Evolutionary conservation across 2,888 invertebrate genomes (phyloP), one percentile per base, ranked within the genome.

Genomic region (Andrena fulva): DNA sequence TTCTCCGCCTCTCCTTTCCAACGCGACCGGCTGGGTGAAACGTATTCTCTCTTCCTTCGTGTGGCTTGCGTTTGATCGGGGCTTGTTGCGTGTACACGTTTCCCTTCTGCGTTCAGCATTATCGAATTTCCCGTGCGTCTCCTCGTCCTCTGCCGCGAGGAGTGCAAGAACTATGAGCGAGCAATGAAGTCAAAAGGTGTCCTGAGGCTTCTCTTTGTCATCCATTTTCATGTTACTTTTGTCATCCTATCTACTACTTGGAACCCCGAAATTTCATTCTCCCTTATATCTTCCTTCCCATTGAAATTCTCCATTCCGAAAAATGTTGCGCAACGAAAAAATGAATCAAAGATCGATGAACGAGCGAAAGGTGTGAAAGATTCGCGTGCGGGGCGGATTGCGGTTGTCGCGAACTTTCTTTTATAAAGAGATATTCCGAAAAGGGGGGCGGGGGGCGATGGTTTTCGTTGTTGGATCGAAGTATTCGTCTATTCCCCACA

Each of bases 361-460:
- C 73, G 76, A 85, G 82, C 68, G 82, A 89, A 89, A 89, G 80
- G 81, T 88, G 73, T 82, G 86, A 87, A 29, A 80, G 82, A 83
- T 85, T 81, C 66, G 54, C 75, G 71, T 82, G 88, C 87, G 85
- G 77, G 75, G 76, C 78, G 82, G 83, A 71, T 76, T 75, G 50
- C 50, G 75, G 77, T 68, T 56, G 8, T 80, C 59, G 78, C 85
- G 74, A 69, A 78, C 35, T 59, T 67, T 73, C 84, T 42, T 68
- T 68, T 35, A 80, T 73, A 89, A 90, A 90, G 89, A 88, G 89
- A 88, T 88, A 88, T 85, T 86, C 80, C 87, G 77, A 87, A 90
- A 89, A 85, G 84, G 86, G 88, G 85, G 80, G 80, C 29, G 68
- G 80, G 87, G 82, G 87, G 88, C 84, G 89, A 85, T 86, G 85